Evolutionary conservation across 2,113 vertebrate species (phyloP), one percentile per base, ranked within the genome.

Genomic region (Corydoras maculifer): DNA sequence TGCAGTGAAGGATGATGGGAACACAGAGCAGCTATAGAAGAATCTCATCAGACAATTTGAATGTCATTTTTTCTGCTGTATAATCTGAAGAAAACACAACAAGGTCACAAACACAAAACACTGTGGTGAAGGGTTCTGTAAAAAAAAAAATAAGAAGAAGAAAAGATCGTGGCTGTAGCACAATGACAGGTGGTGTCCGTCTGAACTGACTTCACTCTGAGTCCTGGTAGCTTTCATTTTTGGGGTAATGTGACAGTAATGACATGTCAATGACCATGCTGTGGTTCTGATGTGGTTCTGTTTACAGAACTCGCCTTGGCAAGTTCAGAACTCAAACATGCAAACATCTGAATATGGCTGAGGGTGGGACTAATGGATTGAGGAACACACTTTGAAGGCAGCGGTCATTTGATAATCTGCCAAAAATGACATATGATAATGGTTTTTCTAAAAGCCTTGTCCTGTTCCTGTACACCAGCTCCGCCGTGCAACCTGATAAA

Each of bases 281-380:
- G 35, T 43, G 35, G 4, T 43, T 43, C 35, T 43, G 35, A 43
- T 43, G 35, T 43, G 35, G 35, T 43, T 43, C 35, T 43, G 35
- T 43, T 43, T 43, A 2, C 35, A 43, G 35, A 43, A 43, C 35
- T 32, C 18, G 31, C 57, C 50, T 69, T 9, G 59, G 64, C 18
- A 73, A 71, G 32, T 57, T 25, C n/a, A 2, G 50, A 43, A 14
- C 30, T 53, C 15, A 2, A 10, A 54, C 49, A 53, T 30, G 49
- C 53, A 71, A 51, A 64, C 32, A 43, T 10, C 51, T 10, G 51
- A 62, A 51, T 62, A 48, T 61, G 63, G 53, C 54, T 55, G 14
- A 49, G 29, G 2, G 53, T 70, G 67, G 61, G 55, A 61, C 49
- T 73, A 75, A 73, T 73, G 69, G 69, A 73, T 65, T 50, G 62